Base-by-base conservation (phyloP, 2,888 invertebrate genomes). In the Geotrupes spiniger region DNA sequence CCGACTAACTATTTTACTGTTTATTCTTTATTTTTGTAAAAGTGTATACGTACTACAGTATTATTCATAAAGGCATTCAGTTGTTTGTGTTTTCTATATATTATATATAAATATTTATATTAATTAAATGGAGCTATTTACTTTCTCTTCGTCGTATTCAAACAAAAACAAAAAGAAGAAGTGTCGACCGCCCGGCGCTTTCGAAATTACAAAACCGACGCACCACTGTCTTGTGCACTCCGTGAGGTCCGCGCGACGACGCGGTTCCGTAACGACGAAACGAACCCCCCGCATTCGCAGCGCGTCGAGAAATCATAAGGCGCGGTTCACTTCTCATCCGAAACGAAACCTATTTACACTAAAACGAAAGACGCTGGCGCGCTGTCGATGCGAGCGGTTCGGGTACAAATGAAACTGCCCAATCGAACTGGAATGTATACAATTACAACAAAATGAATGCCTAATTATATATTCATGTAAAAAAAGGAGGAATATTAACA, bases 41-140 rank as follows among this genome's bases (percentile, higher is more conserved):
- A 72, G 72, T 72, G 71, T 70, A 72, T 72, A 72, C 70, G 66
- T 71, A 59, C 72, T 72, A 72, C 71, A 70, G 69, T 72, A 71
- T 71, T 70, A 69, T 70, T 71, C 68, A 67, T 70, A 71, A 72
- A 72, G 72, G 72, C 72, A 72, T 71, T 72, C 71, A 70, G 70
- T 72, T 72, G 70, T 72, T 72, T 71, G 71, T 72, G 71, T 68
- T 70, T 63, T 58, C 65, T 58, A 46, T 53, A 58, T 63, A 62
- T 62, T 58, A 54, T 62, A 65, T 69, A 69, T 67, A 69, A 66
- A 68, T 68, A 67, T 69, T 66, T 64, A 64, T 68, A 64, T 64
- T 68, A 61, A 64, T 56, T 36, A 56, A 68, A 68, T 65, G 65
- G 67, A 68, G 66, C 62, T 59, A 54, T 58, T 56, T 41, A 46